Evolutionary conservation across 2,797 vertebrate species (phyloP).

Genomic region (Peromyscus attwateri): DNA sequence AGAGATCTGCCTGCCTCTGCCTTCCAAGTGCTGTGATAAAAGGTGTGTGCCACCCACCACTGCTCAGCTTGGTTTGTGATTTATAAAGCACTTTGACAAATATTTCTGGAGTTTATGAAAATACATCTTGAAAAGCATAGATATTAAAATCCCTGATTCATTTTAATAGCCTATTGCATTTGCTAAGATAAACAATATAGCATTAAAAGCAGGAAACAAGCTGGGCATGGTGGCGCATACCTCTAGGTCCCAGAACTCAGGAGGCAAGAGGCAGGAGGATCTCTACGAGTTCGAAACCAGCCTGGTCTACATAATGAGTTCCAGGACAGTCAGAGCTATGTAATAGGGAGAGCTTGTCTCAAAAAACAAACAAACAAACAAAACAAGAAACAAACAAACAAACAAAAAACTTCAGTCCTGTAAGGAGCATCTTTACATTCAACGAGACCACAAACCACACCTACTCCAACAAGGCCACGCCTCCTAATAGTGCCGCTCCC

Average conservation of each 20-base stretch:
- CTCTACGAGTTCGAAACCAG: background rate
- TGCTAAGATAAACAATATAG: background rate
- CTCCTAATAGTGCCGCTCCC: background rate
- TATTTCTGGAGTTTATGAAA: slow-evolving; percentile 36
- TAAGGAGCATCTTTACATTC: background rate
- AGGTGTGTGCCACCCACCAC: background rate
- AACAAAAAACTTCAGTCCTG: background rate
- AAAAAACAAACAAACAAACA: background rate
- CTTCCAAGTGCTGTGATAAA: background rate
- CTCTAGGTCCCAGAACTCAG: background rate
- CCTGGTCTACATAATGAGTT: background rate
- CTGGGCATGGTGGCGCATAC: background rate
- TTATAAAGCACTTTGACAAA: slow-evolving; percentile 2
- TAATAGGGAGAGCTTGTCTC: background rate
- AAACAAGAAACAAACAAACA: background rate
- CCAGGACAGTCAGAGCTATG: no score
- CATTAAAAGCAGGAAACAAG: background rate
- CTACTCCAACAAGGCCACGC: background rate
- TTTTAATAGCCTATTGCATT: background rate
- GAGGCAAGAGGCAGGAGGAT: background rate
- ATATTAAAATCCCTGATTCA: background rate
- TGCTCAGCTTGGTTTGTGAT: background rate
- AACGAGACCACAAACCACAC: background rate
- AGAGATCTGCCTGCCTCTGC: background rate
- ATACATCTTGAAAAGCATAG: background rate